Evolutionary conservation across 2,888 invertebrate species (phyloP).

Genomic region (Eugnorisma glareosa): DNA sequence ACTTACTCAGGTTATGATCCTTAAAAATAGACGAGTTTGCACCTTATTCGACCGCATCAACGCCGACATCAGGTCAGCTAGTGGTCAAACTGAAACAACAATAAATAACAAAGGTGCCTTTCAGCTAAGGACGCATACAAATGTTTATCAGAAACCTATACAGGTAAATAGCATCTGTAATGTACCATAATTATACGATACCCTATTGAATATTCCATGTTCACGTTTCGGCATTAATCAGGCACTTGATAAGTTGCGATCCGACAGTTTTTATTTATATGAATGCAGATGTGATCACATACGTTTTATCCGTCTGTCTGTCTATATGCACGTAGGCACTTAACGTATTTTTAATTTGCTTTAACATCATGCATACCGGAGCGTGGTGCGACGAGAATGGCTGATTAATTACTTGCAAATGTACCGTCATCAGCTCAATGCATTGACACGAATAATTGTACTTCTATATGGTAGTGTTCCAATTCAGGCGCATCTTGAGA

Average conservation of each 20-base stretch:
- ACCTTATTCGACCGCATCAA: neutral
- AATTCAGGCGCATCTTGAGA: constrained; percentile 54
- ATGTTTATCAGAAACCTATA: constrained; percentile 22
- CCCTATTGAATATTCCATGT: constrained; percentile 53
- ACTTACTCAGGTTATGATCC: neutral
- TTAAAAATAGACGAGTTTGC: neutral
- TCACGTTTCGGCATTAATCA: constrained; percentile 64
- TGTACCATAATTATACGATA: constrained; percentile 52
- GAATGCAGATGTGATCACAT: constrained; percentile 67
- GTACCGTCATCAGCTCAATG: constrained; percentile 58
- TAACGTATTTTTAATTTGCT: constrained; percentile 72
- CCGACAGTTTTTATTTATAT: constrained; percentile 58
- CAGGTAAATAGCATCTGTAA: constrained; percentile 13
- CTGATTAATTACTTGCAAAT: constrained; percentile 67
- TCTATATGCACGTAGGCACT: constrained; percentile 61
- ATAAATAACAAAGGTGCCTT: constrained; percentile 47
- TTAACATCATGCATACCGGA: constrained; percentile 57
- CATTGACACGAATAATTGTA: constrained; percentile 53
- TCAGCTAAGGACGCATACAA: constrained; percentile 18
- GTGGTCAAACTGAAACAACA: constrained; percentile 36
- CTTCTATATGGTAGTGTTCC: constrained; percentile 46
- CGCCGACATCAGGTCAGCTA: constrained; percentile 24
- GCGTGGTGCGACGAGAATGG: constrained; percentile 62
- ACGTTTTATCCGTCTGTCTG: constrained; percentile 64
- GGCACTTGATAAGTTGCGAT: constrained; percentile 44